Conservation (phyloP, 2,113 vertebrate species). For the Myrmecobius fasciatus region DNA sequence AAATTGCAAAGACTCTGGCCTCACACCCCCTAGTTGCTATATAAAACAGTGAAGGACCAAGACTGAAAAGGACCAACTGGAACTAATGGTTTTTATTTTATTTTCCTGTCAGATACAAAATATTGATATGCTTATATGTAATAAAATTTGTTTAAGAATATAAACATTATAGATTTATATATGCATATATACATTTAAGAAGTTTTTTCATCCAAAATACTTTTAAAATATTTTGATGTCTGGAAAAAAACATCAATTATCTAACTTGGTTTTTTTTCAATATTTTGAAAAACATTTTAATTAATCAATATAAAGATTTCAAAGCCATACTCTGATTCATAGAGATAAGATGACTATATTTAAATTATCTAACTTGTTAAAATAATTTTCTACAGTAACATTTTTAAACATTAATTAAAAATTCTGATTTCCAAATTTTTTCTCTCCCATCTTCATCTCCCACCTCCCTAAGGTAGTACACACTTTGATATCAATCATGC, state of each 20-base stretch:
- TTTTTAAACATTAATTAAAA: not conserved
- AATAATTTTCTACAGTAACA: not conserved
- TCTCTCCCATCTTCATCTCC: not conserved
- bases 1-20: not conserved
- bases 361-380: not conserved
- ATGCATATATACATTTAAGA: not conserved
- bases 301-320: not conserved
- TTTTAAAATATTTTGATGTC: not conserved
- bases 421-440: not conserved
- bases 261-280: too few species aligned
- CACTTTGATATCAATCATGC: not conserved
- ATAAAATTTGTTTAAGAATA: not conserved
- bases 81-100: not conserved
- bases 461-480: not conserved
- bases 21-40: not conserved
- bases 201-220: not conserved
- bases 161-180: not conserved
- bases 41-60: not conserved
- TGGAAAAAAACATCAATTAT: not conserved
- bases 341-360: not conserved
- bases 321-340: not conserved
- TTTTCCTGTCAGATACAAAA: not conserved
- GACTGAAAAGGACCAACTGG: not conserved
- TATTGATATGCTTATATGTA: not conserved
- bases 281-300: not conserved